These are phyloP conservation scores for Phasia obesa DNA, from an alignment of 2,888 invertebrate species.

Conservation along the genomic window DNA sequence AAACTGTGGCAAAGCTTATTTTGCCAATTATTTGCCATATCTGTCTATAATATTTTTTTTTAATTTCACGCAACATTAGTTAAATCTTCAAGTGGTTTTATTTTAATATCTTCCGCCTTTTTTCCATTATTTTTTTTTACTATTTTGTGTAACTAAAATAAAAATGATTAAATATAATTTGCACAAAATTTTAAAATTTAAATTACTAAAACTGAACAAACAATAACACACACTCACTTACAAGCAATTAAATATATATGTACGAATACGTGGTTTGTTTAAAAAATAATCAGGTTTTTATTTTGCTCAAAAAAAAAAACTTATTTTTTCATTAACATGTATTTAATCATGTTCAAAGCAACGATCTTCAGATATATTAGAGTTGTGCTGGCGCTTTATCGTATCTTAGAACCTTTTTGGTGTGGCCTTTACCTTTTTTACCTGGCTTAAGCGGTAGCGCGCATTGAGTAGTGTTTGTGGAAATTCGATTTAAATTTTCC, in stretches of 20 bases:
- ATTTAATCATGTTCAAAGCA: too few species aligned
- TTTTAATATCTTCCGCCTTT: conserved; percentile 31
- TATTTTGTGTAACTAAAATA: conserved; percentile 8
- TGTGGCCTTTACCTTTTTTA: too few species aligned
- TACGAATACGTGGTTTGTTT: not conserved
- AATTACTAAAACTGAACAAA: conserved; percentile 28
- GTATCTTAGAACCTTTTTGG: too few species aligned
- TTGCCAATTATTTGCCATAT: not conserved
- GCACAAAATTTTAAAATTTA: conserved; percentile 40
- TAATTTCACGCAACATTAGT: conserved; percentile 44
- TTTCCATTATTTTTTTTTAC: not conserved
- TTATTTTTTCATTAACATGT: too few species aligned
- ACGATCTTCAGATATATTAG: too few species aligned
- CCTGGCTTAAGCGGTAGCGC: too few species aligned
- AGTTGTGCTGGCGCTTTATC: too few species aligned
- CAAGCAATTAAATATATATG: conserved; percentile 4
- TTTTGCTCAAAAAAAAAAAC: too few species aligned
- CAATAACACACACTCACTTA: not conserved
- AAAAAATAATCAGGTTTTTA: too few species aligned
- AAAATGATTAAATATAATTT: conserved; percentile 46
- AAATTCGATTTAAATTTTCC: too few species aligned
- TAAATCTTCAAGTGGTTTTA: conserved; percentile 18
- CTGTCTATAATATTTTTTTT: not conserved
- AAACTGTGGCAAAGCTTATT: too few species aligned
- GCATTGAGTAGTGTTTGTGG: too few species aligned